phyloP scores from a whole-genome alignment of 2,888 invertebrate genomes.

The Uloborus plumipes region DNA sequence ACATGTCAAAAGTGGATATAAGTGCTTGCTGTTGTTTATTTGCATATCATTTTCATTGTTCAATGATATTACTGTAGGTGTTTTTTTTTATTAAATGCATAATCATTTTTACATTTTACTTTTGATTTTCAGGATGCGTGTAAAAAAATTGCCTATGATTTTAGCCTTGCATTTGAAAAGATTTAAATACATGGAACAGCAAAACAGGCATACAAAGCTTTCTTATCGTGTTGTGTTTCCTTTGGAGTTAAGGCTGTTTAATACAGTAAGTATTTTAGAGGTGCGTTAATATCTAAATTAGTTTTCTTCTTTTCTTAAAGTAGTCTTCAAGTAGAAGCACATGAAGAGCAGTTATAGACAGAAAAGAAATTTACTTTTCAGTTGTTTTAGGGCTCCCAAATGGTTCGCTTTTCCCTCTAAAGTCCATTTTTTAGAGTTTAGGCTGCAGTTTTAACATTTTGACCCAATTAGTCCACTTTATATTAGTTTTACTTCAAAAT shows the following conservation, averaged over 20 bases:
- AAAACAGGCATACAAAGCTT: conserved; percentile 98
- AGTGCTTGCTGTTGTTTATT: neutral
- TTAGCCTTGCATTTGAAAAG: conserved; percentile 97
- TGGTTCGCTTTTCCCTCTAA: too few species aligned
- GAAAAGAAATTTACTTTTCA: too few species aligned
- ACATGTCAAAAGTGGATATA: neutral
- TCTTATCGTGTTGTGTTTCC: conserved; percentile 99
- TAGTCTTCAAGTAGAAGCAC: neutral
- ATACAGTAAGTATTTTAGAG: conserved; percentile 81
- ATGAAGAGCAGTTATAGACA: neutral
- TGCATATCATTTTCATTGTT: neutral
- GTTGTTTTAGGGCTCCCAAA: too few species aligned
- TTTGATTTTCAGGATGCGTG: conserved; percentile 83
- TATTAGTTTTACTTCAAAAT: too few species aligned
- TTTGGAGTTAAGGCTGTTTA: conserved; percentile 94
- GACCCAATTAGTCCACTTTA: too few species aligned
- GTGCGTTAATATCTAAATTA: too few species aligned
- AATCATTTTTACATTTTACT: neutral
- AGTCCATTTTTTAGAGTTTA: too few species aligned
- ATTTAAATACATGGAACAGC: conserved; percentile 98
- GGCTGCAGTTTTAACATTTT: too few species aligned
- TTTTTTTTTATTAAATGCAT: neutral
- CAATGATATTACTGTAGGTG: neutral
- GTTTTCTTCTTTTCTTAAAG: too few species aligned
- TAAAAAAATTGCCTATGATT: conserved; percentile 98